Evolutionary conservation across 1,140 invertebrate species (phyloP).

Genomic region (Macrostomum lignano): DNA sequence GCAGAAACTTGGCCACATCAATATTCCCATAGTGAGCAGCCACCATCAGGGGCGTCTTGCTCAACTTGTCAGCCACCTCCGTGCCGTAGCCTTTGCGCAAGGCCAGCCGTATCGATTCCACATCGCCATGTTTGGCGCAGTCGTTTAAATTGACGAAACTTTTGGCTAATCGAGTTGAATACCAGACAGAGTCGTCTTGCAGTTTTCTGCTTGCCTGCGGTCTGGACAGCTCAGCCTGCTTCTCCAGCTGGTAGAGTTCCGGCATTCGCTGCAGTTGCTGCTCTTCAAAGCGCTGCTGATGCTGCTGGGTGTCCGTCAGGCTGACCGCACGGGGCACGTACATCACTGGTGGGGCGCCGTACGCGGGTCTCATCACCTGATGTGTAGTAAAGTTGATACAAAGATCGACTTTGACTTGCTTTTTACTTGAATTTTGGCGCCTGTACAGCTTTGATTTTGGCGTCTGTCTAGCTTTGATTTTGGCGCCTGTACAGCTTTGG

Average conservation of each 20-base stretch:
- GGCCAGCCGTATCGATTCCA: constrained; percentile 19
- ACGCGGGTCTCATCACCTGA: constrained; percentile 11
- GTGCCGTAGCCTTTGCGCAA: constrained; percentile 16
- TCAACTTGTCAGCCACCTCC: constrained; percentile 24
- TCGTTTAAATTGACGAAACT: constrained; percentile 23
- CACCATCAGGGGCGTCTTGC: constrained; percentile 27
- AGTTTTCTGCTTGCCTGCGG: no score
- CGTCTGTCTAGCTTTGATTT: no score
- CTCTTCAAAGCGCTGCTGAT: no score
- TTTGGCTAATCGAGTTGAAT: constrained; percentile 20
- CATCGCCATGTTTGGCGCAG: constrained; percentile 18
- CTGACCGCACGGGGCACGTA: constrained; percentile 12
- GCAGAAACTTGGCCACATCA: constrained; percentile 19
- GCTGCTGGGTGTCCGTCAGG: no score
- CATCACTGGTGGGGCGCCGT: constrained; percentile 19
- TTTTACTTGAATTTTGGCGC: no score
- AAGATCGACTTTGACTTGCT: no score
- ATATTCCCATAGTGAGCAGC: constrained; percentile 18
- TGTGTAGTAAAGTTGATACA: no score
- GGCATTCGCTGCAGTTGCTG: no score
- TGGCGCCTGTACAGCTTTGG: no score
- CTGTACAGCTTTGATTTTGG: no score
- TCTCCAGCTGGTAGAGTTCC: no score
- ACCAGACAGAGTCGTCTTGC: constrained; percentile 26
- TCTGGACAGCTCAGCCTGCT: no score